Evolutionary conservation across 2,113 vertebrate genomes (phyloP), one percentile per base, ranked within the genome.

Genomic region (Amia ocellicauda): DNA sequence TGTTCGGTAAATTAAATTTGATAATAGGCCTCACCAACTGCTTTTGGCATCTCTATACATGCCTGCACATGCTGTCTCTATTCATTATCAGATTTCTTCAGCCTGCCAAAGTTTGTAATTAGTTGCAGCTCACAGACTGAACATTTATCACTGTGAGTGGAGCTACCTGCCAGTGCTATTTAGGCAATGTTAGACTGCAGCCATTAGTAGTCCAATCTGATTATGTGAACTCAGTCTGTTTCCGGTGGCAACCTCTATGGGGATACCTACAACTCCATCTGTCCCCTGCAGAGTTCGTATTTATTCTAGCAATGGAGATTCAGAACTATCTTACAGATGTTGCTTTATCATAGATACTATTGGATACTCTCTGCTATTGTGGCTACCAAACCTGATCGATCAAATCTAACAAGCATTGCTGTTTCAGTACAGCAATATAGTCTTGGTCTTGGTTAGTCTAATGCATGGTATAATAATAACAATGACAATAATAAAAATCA

Each of bases 21-120:
- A 11, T 62, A 62, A 62, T 52, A 24, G 59, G 58, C 24, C 8
- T 55, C 78, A 80, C 71, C 77, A 85, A 80, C 74, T 83, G 71
- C 42, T 81, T 29, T 73, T 88, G 80, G 78, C 77, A 71, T 69
- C 69, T 67, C 73, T 50, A 62, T 50, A 20, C 66, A 42, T 62
- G 69, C 69, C 83, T 78, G 73, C 78, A 78, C 60, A 83, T 70
- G 65, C 41, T 36, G 66, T 84, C 85, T 87, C 76, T 74, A 80
- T 83, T 87, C 82, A 83, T 84, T 85, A 84, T 69, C 66, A 80
- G 74, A 59, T 77, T 66, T 73, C 66, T 80, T 61, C 24, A 72
- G 74, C 55, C 69, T 84, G 78, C 76, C 79, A 87, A 71, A 68
- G 66, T 45, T 76, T 72, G 65, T 75, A 85, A 85, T 78, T 42